phyloP scores from a whole-genome alignment of 1,140 invertebrate genomes.

The Ostrea edulis region DNA sequence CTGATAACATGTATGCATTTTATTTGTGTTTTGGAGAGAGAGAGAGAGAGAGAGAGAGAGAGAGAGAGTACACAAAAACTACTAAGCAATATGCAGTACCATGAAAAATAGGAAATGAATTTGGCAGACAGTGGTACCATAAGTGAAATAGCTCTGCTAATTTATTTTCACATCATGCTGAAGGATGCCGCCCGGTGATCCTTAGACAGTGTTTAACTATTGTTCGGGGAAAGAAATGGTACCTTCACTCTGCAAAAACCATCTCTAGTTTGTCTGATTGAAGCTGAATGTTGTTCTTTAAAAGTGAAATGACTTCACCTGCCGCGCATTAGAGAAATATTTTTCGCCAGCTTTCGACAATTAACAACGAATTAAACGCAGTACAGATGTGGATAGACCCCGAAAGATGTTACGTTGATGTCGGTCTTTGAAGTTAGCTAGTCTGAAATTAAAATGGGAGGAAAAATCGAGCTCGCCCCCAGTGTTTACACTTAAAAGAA shows the following conservation, averaged over 20 bases:
- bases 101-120: neutral
- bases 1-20: no score
- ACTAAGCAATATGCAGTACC: no score
- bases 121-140: neutral
- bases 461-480: neutral
- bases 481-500: neutral
- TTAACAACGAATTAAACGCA: neutral
- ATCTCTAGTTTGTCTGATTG: slow-evolving; percentile 15
- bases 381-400: neutral
- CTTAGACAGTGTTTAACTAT: neutral
- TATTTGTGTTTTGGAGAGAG: no score
- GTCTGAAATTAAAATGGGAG: slow-evolving; percentile 4
- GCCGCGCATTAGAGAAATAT: slow-evolving; percentile 34
- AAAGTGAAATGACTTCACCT: slow-evolving; percentile 38
- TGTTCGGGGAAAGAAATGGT: neutral
- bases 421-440: neutral
- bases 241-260: neutral
- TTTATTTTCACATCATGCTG: neutral
- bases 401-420: neutral
- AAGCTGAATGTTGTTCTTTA: slow-evolving; percentile 33
- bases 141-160: neutral
- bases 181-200: neutral
- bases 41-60: no score
- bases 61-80: no score
- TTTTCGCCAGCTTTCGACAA: slow-evolving; percentile 33